Conservation (phyloP, 2,113 vertebrate species). For the Sphyrna mokarran region DNA sequence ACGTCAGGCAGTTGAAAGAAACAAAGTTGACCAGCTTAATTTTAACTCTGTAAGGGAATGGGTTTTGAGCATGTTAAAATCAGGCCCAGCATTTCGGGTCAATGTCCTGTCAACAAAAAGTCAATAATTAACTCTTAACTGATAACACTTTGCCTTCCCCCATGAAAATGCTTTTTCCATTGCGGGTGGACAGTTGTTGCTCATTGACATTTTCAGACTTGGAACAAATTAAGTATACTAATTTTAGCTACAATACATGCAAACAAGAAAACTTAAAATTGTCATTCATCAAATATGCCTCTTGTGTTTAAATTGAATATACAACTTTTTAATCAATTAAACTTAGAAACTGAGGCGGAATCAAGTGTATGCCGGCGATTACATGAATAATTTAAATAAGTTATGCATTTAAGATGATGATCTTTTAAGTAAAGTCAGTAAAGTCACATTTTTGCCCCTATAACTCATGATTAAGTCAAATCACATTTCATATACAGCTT, state of each 20-base stretch:
- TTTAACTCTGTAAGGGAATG: too few species aligned
- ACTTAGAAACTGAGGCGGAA: not conserved
- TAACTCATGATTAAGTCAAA: conserved; percentile 5
- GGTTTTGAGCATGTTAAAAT: too few species aligned
- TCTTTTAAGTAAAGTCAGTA: not conserved
- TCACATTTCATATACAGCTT: not conserved
- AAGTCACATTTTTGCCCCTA: not conserved
- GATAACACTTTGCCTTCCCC: not conserved
- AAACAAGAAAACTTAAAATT: not conserved
- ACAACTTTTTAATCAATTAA: not conserved
- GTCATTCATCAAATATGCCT: not conserved
- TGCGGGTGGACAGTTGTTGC: not conserved
- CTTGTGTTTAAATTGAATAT: not conserved
- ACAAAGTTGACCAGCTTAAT: too few species aligned
- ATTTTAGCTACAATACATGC: not conserved
- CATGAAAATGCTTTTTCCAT: not conserved
- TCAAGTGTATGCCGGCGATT: not conserved
- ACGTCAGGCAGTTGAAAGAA: too few species aligned
- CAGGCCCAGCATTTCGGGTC: too few species aligned
- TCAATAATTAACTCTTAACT: not conserved
- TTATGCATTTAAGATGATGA: not conserved
- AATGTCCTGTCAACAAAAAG: not conserved
- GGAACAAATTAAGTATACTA: not conserved
- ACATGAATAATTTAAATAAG: not conserved
- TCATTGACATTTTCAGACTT: not conserved